These are phyloP conservation scores for Lithophane semibrunnea DNA, from an alignment of 2,888 invertebrate species.

Conservation along the genomic window DNA sequence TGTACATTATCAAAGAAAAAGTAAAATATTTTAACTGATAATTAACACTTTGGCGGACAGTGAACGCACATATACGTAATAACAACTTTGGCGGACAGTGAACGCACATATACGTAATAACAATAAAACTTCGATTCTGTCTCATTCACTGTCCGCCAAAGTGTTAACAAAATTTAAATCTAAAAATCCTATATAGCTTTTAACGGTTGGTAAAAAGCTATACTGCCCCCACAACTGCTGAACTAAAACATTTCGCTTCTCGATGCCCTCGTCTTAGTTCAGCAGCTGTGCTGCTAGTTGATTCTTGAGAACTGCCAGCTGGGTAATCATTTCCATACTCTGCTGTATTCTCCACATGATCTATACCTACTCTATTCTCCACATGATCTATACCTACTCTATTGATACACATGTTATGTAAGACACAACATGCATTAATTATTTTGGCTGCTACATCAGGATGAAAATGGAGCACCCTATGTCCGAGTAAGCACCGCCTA, in stretches of 20 bases:
- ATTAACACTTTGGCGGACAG: too few relatives aligned
- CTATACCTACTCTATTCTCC: too few relatives aligned
- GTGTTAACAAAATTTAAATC: too few relatives aligned
- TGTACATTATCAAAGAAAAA: background rate
- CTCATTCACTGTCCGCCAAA: too few relatives aligned
- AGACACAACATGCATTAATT: background rate
- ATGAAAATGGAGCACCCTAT: constrained; percentile 13
- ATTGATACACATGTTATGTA: background rate
- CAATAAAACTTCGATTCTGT: too few relatives aligned
- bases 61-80: too few relatives aligned
- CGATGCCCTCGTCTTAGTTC: background rate
- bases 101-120: too few relatives aligned
- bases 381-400: background rate
- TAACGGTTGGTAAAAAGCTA: too few relatives aligned
- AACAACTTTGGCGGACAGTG: too few relatives aligned
- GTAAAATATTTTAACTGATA: too few relatives aligned
- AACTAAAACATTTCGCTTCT: background rate
- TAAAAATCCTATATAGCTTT: too few relatives aligned
- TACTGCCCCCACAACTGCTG: too few relatives aligned
- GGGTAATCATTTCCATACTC: background rate
- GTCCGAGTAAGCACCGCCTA: constrained; percentile 6
- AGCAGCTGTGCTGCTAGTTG: background rate
- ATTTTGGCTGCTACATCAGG: background rate
- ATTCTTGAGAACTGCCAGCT: background rate
- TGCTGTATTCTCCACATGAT: background rate